These are phyloP conservation scores for Dicentrarchus labrax DNA, from an alignment of 2,113 vertebrate species.

Conservation along the genomic window DNA sequence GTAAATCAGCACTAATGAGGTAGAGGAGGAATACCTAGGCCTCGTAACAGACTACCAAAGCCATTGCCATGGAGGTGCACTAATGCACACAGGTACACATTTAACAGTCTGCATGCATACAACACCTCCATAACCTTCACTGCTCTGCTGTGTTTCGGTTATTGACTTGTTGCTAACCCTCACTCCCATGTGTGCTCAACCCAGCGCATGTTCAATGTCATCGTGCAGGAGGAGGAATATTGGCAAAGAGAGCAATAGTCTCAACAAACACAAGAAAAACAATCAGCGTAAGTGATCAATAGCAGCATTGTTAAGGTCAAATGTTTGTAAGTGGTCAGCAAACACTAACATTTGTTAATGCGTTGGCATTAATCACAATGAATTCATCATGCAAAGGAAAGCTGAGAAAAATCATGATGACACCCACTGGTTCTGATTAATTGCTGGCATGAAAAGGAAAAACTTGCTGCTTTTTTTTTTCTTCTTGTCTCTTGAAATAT, in stretches of 20 bases:
- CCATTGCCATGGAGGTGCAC: constrained; percentile 51
- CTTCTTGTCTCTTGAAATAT: neutral
- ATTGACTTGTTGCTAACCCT: constrained; percentile 82
- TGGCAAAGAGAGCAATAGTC: constrained; percentile 36
- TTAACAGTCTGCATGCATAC: constrained; percentile 66
- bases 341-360: constrained; percentile 4
- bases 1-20: constrained; percentile 97
- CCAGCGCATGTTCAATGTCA: constrained; percentile 67
- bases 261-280: constrained; percentile 60
- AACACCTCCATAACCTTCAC: constrained; percentile 68
- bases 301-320: constrained; percentile 33
- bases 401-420: neutral
- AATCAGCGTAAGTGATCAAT: constrained; percentile 52
- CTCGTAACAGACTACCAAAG: constrained; percentile 67
- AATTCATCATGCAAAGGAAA: constrained; percentile 1
- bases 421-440: neutral
- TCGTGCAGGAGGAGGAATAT: constrained; percentile 53
- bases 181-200: constrained; percentile 56
- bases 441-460: constrained; percentile 33
- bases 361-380: constrained; percentile 21
- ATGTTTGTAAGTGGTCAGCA: constrained; percentile 25
- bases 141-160: constrained; percentile 70
- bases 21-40: constrained; percentile 82
- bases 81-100: constrained; percentile 61
- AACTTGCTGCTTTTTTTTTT: neutral